Evolutionary conservation across 1,140 invertebrate genomes (phyloP), one percentile per base, ranked within the genome.

Genomic region (Caenorhabditis latens): DNA sequence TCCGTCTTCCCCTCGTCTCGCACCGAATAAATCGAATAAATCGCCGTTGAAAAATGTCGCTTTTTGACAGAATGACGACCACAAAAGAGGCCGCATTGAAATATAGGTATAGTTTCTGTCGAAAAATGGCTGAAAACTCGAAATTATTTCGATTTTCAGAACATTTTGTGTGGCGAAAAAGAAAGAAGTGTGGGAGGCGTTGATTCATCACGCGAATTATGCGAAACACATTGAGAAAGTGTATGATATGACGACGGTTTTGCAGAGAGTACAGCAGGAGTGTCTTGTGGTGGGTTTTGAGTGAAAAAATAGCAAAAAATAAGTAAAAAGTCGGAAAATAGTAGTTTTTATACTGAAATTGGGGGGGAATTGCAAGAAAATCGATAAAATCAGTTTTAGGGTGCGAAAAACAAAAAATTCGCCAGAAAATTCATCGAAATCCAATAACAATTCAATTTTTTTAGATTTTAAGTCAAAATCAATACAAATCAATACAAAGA

Each of bases 1-100:
- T 67, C 32, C 63, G 21, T 58, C 57, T 21, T n/a, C 13, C 24
- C 61, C 11, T 32, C 58, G 24, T n/a, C 50, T 53, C 50, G 50
- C 58, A 16, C 19, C 58, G 9, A n/a, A 61, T n/a, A 53, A 53
- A 53, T 8, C 16, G 16, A 61, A 61, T 61, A n/a, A n/a, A n/a
- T 21, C 58, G 58, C 24, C 58, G 32, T 32, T 32, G n/a, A 40
- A 79, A 79, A 79, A 50, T 79, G 46, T 50, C 46, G 9, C 16
- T 79, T 79, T 79, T 79, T 50, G 46, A 79, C 71, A 79, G 71
- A 79, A 79, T 79, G 71, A 79, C 71, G 8, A 19, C 40, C 11
- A 24, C 43, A 11, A 48, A 48, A 50, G 71, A 79, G n/a, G 46
- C 71, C 6, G n/a, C 71, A 24, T 24, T 50, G n/a, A n/a, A 50